Base-by-base conservation (phyloP, 2,113 vertebrate genomes). In the Pimephales promelas region DNA sequence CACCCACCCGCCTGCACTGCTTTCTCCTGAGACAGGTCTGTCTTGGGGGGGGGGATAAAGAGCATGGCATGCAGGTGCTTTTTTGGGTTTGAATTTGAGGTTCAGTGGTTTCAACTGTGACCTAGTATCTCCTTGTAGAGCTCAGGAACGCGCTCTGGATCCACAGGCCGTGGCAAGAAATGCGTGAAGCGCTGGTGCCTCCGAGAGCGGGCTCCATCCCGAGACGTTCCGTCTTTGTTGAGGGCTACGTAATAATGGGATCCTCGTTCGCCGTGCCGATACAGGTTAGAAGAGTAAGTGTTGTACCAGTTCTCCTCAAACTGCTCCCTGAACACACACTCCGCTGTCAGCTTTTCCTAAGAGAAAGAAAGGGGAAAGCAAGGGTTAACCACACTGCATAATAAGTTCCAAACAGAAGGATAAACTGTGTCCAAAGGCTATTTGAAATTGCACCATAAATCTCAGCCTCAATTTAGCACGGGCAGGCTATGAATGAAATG, bases 271-370 rank as follows among this genome's bases (percentile, higher is more conserved):
- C 95, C 96, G 1, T 99, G 97, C 84, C 97, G 96, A 88, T 99
- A 99, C n/a, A 99, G 95, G 91, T 98, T 98, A 66, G 97, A 99
- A 34, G 98, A 97, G 92, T 99, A 99, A 1, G 98, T 99, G 89
- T 99, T 99, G 94, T 99, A 99, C 98, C 98, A 99, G 93, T 99
- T 99, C 93, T 99, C 97, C 92, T 99, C 97, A 92, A 99, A 99
- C 89, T 99, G 97, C 91, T 99, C 98, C 93, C 94, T 95, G 93
- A 99, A 99, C 78, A 98, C 95, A 88, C 96, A 96, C 89, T 99
- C 98, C 76, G 97, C 96, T 31, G 96, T 97, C 90, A 99, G 92
- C 88, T 98, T 99, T 84, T 97, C 97, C 98, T 99, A 93, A 76
- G 43, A 68, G 56, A 77, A 5, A 24, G 2, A 90, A 89, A 88